Percentiles rank a stretch among this genome's conserved stretches.
Evolutionary conservation across 2,113 vertebrate genomes (phyloP).

Genomic region (Zootoca vivipara): DNA sequence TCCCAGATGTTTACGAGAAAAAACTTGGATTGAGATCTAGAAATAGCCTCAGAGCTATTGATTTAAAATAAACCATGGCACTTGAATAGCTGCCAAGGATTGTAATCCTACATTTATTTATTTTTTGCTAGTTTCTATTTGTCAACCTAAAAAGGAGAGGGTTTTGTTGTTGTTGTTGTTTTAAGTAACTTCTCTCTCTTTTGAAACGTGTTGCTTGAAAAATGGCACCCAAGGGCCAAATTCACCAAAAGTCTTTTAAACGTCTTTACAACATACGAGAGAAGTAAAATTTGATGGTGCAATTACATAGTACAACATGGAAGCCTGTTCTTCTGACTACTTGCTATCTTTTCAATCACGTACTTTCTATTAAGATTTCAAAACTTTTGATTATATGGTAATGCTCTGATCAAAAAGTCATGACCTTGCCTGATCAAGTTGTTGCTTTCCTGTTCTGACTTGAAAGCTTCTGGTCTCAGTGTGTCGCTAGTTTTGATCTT

Average conservation of each 20-base stretch:
- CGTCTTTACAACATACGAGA: not conserved
- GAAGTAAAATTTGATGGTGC: not conserved
- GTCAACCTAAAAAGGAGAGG: conserved; percentile 2
- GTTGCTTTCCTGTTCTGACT: conserved; percentile 85
- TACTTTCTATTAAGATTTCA: conserved; percentile 63
- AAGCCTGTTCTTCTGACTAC: conserved; percentile 18
- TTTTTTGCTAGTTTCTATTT: conserved; percentile 24
- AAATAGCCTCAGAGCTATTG: not conserved
- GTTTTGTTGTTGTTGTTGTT: conserved; percentile 8
- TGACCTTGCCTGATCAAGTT: conserved; percentile 75
- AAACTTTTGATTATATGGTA: conserved; percentile 65
- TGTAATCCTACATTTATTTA: conserved; percentile 25
- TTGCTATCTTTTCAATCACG: conserved; percentile 63
- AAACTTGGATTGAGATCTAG: conserved; percentile 43
- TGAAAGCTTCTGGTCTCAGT: conserved; percentile 75
- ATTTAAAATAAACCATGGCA: conserved; percentile 6
- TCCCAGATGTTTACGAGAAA: not conserved
- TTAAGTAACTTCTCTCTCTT: conserved; percentile 38
- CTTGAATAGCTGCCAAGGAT: not conserved
- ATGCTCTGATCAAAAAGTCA: conserved; percentile 75
- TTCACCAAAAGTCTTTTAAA: conserved; percentile 26
- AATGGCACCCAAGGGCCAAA: conserved; percentile 14
- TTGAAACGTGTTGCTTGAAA: conserved; percentile 19
- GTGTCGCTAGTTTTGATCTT: conserved; percentile 73
- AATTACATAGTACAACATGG: conserved; percentile 24